phyloP scores from a whole-genome alignment of 2,113 vertebrate genomes.

The Poeciliopsis retropinna region DNA sequence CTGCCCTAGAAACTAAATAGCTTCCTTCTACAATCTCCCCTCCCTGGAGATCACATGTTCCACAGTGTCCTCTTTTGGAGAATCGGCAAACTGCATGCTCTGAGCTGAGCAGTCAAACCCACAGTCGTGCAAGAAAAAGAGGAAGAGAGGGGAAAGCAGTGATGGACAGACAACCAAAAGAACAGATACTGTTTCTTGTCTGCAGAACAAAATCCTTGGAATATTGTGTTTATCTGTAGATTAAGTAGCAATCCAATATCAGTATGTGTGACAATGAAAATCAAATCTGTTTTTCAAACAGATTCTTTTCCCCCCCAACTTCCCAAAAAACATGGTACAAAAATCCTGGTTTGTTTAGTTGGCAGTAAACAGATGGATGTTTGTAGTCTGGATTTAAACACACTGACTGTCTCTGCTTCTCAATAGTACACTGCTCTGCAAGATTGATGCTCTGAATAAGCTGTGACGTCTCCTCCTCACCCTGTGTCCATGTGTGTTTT shows the following conservation, averaged over 20 bases:
- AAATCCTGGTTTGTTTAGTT: constrained; percentile 67
- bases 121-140: not conserved
- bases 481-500: not conserved
- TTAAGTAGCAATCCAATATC: constrained; percentile 42
- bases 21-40: constrained; percentile 17
- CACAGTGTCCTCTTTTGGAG: constrained; percentile 79
- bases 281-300: constrained; percentile 57
- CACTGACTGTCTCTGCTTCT: constrained; percentile 40
- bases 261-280: constrained; percentile 61
- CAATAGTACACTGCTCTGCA: constrained; percentile 43
- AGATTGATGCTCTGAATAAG: constrained; percentile 30
- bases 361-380: constrained; percentile 65
- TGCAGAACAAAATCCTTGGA: constrained; percentile 15
- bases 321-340: constrained; percentile 42
- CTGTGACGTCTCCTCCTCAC: constrained; percentile 16
- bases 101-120: constrained; percentile 5
- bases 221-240: constrained; percentile 19
- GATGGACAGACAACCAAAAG: constrained; percentile 35
- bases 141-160: not conserved
- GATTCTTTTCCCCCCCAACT: constrained; percentile 1
- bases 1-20: constrained; percentile 20
- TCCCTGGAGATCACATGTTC: constrained; percentile 69
- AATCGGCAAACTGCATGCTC: constrained; percentile 56
- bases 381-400: constrained; percentile 53
- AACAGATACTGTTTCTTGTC: constrained; percentile 12